Evolutionary conservation across 1,140 invertebrate genomes (phyloP).

Genomic region (Drosophila kanapiae): DNA sequence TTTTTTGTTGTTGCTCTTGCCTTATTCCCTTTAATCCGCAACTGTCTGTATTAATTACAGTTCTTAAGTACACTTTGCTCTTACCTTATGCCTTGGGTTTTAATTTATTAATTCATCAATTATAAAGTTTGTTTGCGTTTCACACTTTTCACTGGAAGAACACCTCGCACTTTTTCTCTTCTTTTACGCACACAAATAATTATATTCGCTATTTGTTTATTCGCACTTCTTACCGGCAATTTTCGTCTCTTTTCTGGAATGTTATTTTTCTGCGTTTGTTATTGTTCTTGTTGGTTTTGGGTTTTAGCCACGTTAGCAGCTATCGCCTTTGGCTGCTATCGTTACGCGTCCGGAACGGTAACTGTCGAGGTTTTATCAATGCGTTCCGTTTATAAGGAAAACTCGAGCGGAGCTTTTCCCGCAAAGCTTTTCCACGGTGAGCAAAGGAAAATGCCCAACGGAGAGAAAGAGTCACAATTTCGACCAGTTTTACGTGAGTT

Average conservation of each 20-base stretch:
- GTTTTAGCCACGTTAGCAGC: constrained; percentile 16
- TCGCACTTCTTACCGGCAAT: constrained; percentile 60
- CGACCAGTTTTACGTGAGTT: constrained; percentile 57
- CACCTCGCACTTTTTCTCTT: constrained; percentile 18
- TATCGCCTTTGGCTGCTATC: constrained; percentile 42
- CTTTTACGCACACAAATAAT: constrained; percentile 17
- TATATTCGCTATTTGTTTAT: constrained; percentile 33
- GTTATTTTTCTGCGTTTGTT: constrained; percentile 33
- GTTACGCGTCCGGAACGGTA: constrained; percentile 75
- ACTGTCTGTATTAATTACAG: constrained; percentile 15
- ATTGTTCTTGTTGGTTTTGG: constrained; percentile 20
- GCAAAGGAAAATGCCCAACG: constrained; percentile 17
- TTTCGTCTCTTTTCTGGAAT: constrained; percentile 26
- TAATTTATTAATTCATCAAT: constrained; percentile 40
- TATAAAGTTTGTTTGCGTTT: constrained; percentile 27
- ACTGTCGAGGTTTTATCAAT: constrained; percentile 71
- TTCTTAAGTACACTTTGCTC: not conserved
- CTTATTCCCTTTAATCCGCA: not conserved
- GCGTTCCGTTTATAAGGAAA: constrained; percentile 63
- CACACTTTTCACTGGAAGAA: constrained; percentile 29
- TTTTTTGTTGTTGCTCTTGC: constrained; percentile 6
- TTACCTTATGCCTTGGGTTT: constrained; percentile 24
- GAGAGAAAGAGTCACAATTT: constrained; percentile 43
- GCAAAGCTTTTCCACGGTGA: constrained; percentile 45
- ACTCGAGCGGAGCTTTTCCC: constrained; percentile 27